Evolutionary conservation across 2,113 vertebrate species (phyloP), one percentile per base, ranked within the genome.

Genomic region (Hippocampus comes): DNA sequence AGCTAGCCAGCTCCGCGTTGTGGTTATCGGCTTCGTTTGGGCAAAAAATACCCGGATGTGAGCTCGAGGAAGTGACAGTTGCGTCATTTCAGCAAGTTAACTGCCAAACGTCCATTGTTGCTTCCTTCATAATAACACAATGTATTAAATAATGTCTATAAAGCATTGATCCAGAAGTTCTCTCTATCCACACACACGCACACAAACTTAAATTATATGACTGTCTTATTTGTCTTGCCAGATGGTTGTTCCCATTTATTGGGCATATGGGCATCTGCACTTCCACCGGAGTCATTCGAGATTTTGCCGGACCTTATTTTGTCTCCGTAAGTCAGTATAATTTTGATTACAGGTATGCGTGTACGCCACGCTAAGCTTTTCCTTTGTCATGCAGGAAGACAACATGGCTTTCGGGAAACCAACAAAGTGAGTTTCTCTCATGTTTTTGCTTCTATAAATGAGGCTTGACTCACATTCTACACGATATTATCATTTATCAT

Each of bases 191-290:
- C 9, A 46, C 43, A 9, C 43, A 43, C 2, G 2, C 10, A 46
- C 43, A 46, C 5, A 9, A 14, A 46, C 17, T 17, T 34, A 1
- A 12, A 5, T 42, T 6, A 51, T 14, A 15, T 38, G 41, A 68
- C 9, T 68, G 21, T 72, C 18, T 20, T 6, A 70, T 17, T 67
- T 34, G 17, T 68, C 63, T 56, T 71, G 57, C 76, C 80, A 99
- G 97, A 79, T 99, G 97, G 97, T 90, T 99, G 42, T 91, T 99
- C 87, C 97, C 97, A 0, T 94, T 99, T 85, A 97, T 99, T 0
- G 97, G 97, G 25, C 97, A 99, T 91, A 98, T 98, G 95, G 97
- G 97, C 15, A 99, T 99, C 92, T 98, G 97, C 84, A 98, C 97
- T 0, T 97, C 97, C 2, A 86, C 93, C 0, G 97, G 97, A 57